phyloP scores from a whole-genome alignment of 2,888 invertebrate species.

The Diarsia mendica region DNA sequence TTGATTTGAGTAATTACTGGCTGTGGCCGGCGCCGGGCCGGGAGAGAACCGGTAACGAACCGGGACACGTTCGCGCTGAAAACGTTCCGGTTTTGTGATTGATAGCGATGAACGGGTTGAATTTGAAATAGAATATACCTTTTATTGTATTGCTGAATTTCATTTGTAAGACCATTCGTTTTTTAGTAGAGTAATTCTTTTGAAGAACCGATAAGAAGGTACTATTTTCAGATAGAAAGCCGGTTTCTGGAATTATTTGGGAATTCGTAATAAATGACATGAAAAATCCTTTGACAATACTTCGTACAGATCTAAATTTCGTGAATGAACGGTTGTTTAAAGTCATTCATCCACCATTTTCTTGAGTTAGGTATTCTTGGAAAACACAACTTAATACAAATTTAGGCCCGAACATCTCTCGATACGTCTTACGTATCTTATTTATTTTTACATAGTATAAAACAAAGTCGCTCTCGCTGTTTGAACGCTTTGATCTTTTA shows the following conservation, averaged over 20 bases:
- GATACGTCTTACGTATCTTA: not conserved
- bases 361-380: not conserved
- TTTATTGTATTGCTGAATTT: not conserved
- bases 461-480: too few species aligned
- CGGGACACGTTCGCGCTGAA: constrained; percentile 31
- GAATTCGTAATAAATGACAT: not conserved
- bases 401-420: not conserved
- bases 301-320: not conserved
- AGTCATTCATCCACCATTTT: not conserved
- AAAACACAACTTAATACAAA: not conserved
- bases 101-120: constrained; percentile 23
- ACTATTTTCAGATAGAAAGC: not conserved
- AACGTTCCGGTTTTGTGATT: constrained; percentile 43
- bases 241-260: not conserved
- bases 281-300: not conserved
- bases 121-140: constrained; percentile 5
- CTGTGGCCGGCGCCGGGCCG: constrained; percentile 22
- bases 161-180: too few species aligned
- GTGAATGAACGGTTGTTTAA: not conserved
- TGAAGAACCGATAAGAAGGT: not conserved
- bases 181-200: not conserved
- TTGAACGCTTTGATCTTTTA: too few species aligned
- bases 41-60: not conserved
- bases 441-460: too few species aligned
- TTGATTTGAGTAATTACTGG: constrained; percentile 57